Conservation (phyloP, 2,888 invertebrate species). For the Acanthopleura granulata region DNA sequence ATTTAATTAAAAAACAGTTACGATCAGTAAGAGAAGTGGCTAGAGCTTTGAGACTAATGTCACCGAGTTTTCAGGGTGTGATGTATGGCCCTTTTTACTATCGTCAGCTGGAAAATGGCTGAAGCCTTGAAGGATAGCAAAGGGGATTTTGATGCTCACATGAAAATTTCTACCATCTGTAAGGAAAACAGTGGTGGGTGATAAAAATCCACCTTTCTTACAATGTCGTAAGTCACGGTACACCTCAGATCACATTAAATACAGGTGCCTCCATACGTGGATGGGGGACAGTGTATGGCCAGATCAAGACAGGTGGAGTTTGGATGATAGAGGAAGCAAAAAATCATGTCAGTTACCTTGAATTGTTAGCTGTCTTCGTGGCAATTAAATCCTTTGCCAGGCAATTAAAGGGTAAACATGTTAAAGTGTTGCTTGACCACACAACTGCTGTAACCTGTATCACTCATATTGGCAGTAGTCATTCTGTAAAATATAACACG, state of each 20-base stretch:
- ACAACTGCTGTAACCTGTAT: constrained; percentile 15
- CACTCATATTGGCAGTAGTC: neutral
- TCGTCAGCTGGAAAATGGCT: constrained; percentile 18
- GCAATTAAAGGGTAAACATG: neutral
- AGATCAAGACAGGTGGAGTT: neutral
- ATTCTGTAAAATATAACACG: constrained; percentile 1
- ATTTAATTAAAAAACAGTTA: neutral
- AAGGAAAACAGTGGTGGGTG: constrained; percentile 21
- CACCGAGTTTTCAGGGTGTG: constrained; percentile 19
- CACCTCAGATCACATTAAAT: constrained; percentile 18
- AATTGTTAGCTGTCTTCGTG: constrained; percentile 1
- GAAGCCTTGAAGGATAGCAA: neutral
- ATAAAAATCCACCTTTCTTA: neutral
- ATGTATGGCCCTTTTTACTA: constrained; percentile 21
- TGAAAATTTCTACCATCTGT: neutral
- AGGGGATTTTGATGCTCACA: constrained; percentile 18
- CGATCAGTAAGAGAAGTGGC: constrained; percentile 15
- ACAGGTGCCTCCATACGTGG: constrained; percentile 16
- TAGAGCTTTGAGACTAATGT: constrained; percentile 16
- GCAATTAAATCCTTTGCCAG: neutral
- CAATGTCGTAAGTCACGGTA: neutral
- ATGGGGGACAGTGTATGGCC: constrained; percentile 20
- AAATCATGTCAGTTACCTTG: constrained; percentile 4
- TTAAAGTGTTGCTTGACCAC: neutral
- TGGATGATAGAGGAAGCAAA: constrained; percentile 13